Conservation (phyloP, 2,113 vertebrate species). For the Salvelinus alpinus region DNA sequence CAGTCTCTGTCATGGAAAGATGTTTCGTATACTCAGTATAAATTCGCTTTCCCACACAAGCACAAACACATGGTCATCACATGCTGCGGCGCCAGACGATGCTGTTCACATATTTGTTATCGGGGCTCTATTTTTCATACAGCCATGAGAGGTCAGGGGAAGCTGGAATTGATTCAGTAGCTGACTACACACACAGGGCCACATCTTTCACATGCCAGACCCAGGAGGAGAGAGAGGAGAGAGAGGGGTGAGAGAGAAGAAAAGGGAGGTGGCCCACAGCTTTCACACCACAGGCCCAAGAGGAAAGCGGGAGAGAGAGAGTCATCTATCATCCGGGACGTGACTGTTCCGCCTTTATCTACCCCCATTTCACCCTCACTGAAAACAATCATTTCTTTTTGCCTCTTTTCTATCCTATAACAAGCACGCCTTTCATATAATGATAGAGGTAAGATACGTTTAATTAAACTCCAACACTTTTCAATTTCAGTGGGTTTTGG, state of each 20-base stretch:
- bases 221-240: neutral
- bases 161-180: constrained; percentile 57
- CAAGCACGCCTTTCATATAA: constrained; percentile 99
- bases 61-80: neutral
- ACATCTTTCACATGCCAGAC: neutral
- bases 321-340: constrained; percentile 27
- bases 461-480: constrained; percentile 63
- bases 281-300: neutral
- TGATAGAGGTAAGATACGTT: constrained; percentile 98
- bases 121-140: constrained; percentile 51
- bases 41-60: too few species aligned
- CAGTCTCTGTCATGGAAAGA: too few species aligned
- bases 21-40: too few species aligned
- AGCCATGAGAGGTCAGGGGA: constrained; percentile 45
- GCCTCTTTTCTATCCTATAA: constrained; percentile 67
- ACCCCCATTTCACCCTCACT: constrained; percentile 72
- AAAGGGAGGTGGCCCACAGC: neutral
- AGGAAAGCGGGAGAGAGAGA: neutral
- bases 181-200: constrained; percentile 4
- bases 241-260: too few species aligned
- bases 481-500: constrained; percentile 3
- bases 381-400: constrained; percentile 85
- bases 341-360: constrained; percentile 31
- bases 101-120: constrained; percentile 44
- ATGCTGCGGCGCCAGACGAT: neutral